These are phyloP conservation scores for Glandiceps talaboti DNA, from an alignment of 53 echinoderm and acorn worm species.

Conservation along the genomic window DNA sequence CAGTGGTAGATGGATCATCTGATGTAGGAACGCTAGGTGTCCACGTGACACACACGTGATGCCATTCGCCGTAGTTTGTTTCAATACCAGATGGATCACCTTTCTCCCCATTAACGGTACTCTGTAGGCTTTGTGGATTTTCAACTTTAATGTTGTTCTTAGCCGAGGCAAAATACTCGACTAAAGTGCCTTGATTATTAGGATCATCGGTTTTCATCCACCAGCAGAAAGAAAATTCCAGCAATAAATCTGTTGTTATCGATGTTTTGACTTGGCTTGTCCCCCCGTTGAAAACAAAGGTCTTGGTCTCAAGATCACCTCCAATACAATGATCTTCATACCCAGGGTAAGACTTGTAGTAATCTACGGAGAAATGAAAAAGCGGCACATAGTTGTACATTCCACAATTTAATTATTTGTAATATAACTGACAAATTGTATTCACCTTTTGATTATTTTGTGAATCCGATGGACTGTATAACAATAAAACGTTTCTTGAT, in stretches of 20 bases:
- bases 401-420: too few species aligned
- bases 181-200: background rate
- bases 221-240: background rate
- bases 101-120: background rate
- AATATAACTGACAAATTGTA: too few species aligned
- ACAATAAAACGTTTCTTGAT: too few species aligned
- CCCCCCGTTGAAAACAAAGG: background rate
- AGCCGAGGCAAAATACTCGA: background rate
- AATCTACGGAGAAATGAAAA: background rate
- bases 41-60: background rate
- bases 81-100: background rate
- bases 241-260: background rate
- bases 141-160: background rate
- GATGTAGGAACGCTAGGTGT: too few species aligned
- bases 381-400: too few species aligned
- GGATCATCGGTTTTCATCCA: background rate
- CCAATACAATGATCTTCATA: constrained; percentile 15
- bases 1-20: too few species aligned
- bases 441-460: too few species aligned
- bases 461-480: too few species aligned
- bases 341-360: background rate
- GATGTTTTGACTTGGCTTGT: background rate
- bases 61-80: background rate
- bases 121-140: too few species aligned
- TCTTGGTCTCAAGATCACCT: background rate